Evolutionary conservation across 2,113 vertebrate genomes (phyloP).

Genomic region (Rutilus rutilus): DNA sequence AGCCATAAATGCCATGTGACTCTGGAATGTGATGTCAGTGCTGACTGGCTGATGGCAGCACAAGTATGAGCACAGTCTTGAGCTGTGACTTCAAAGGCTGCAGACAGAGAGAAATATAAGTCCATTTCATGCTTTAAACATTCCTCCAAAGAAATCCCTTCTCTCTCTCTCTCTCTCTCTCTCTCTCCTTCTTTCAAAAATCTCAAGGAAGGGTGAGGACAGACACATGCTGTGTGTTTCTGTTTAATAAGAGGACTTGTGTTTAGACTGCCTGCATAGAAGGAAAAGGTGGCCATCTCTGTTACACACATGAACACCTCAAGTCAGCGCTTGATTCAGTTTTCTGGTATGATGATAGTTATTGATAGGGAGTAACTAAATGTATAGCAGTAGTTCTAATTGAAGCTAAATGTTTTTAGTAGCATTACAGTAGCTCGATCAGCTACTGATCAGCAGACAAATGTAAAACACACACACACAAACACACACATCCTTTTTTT

Average conservation of each 20-base stretch:
- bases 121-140: conserved; percentile 16
- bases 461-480: too few species aligned
- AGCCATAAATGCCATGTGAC: not conserved
- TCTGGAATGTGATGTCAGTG: conserved; percentile 14
- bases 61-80: not conserved
- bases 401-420: too few species aligned
- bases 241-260: not conserved
- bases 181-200: not conserved
- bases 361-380: too few species aligned
- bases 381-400: too few species aligned
- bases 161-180: not conserved
- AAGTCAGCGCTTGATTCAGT: not conserved
- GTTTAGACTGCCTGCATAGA: not conserved
- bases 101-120: conserved; percentile 13
- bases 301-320: not conserved
- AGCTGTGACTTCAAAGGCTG: conserved; percentile 10
- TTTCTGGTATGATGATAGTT: not conserved
- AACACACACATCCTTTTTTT: too few species aligned
- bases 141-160: not conserved
- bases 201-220: not conserved
- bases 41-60: not conserved
- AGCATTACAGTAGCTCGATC: too few species aligned
- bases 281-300: not conserved
- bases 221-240: not conserved
- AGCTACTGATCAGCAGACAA: too few species aligned